A percentile compares a stretch with the other conserved stretches of the same genome.
phyloP scores from a whole-genome alignment of 2,113 vertebrate species.

The Hipposideros armiger region DNA sequence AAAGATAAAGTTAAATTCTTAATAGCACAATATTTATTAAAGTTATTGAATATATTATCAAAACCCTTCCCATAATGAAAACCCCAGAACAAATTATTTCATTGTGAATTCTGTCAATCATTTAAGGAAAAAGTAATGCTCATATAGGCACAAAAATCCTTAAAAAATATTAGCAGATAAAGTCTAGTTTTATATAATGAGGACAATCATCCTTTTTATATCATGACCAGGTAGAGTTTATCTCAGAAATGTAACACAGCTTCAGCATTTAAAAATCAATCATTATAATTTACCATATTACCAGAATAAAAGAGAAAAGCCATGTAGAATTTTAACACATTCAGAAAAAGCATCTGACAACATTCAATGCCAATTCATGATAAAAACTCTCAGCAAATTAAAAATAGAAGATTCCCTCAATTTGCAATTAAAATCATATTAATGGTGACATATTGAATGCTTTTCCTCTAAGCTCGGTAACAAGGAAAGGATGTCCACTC shows the following conservation, averaged over 20 bases:
- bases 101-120: neutral
- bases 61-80: slow-evolving; percentile 48
- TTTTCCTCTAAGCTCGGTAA: neutral
- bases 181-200: neutral
- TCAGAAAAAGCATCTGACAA: slow-evolving; percentile 45
- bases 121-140: neutral
- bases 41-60: neutral
- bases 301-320: neutral
- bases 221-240: slow-evolving; percentile 36
- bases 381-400: slow-evolving; percentile 2
- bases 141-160: neutral
- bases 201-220: neutral
- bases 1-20: neutral
- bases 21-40: neutral
- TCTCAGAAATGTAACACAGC: neutral
- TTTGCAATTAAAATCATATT: slow-evolving; percentile 24
- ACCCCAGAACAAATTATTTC: neutral
- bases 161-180: slow-evolving; percentile 45
- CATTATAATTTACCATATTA: neutral
- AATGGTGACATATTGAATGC: neutral
- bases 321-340: neutral
- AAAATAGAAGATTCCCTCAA: slow-evolving; percentile 43
- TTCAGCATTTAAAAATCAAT: slow-evolving; percentile 23
- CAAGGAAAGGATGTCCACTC: neutral
- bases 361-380: neutral